Base-by-base conservation (phyloP, 1,140 invertebrate genomes). In the Zaprionus inermis region DNA sequence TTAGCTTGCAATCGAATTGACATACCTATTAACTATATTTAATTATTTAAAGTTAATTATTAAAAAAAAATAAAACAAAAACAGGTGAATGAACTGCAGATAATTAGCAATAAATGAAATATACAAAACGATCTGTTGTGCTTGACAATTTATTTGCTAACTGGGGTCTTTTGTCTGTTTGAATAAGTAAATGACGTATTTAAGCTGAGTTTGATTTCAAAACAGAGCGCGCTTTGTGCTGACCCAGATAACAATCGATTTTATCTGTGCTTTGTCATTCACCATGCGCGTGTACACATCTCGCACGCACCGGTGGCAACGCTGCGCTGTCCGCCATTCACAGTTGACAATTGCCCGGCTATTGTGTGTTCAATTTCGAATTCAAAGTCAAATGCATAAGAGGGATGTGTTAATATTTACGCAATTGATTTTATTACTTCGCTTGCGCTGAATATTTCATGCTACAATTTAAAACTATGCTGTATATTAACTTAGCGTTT, bases 391-490 rank as follows among this genome's bases (percentile, higher is more conserved):
- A 1, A 1, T 46, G n/a, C 7, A 16, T n/a, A 58, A 20, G n/a
- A 36, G 38, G 5, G 7, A 28, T 10, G 16, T 51, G 30, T 46
- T 22, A 46, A 44, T 69, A 32, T 74, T 74, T 32, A 63, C 54
- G 52, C 66, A 64, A 58, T 70, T 56, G 51, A 34, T 61, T 81
- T 79, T 66, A 75, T 72, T 74, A 78, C 36, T 67, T 69, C 67
- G 38, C 65, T 77, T 81, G 67, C 59, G 49, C 22, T 63, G 64
- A 86, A 88, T 86, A 88, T 88, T 88, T 88, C 72, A 71, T 88
- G 79, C 84, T 86, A 86, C 72, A 83, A 88, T 88, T 88, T 79
- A 86, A 67, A 65, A 72, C 84, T 88, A 79, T 59, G 63, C n/a
- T 73, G 34, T 73, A 58, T 60, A 49, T 71, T 77, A 66, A 77